phyloP scores from a whole-genome alignment of 2,888 invertebrate species.

The Melanostoma mellinum region DNA sequence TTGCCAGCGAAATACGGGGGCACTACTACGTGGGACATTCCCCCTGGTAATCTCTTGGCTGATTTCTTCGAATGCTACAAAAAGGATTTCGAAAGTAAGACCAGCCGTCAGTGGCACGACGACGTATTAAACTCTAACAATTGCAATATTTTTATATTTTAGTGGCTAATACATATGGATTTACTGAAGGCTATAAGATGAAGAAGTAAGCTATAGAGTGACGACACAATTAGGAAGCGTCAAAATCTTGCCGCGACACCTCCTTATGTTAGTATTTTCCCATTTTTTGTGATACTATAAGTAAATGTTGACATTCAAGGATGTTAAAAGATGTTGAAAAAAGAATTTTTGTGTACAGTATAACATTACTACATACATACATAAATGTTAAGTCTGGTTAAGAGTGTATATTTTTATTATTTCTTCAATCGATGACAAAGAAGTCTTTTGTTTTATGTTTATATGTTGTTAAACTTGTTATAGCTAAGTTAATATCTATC shows the following conservation, averaged over 20 bases:
- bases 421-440: background rate
- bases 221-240: conserved; percentile 36
- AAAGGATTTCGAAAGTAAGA: conserved; percentile 86
- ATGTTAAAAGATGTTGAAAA: conserved; percentile 15
- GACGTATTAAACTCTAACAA: background rate
- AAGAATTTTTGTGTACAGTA: conserved; percentile 38
- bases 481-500: conserved; percentile 38
- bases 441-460: conserved; percentile 2
- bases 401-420: conserved; percentile 36
- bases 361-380: background rate
- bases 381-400: conserved; percentile 54
- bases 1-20: conserved; percentile 88
- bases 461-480: conserved; percentile 55
- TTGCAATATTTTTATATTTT: conserved; percentile 78
- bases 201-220: conserved; percentile 74
- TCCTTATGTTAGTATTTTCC: conserved; percentile 62
- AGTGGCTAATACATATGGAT: conserved; percentile 85
- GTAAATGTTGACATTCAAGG: conserved; percentile 42
- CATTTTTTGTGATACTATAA: conserved; percentile 65
- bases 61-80: conserved; percentile 87
- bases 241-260: conserved; percentile 67
- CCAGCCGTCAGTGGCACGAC: background rate
- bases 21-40: conserved; percentile 83
- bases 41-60: conserved; percentile 86
- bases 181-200: conserved; percentile 80